Evolutionary conservation across 2,113 vertebrate genomes (phyloP), one percentile per base, ranked within the genome.

Genomic region (Vulpes ferrilata): DNA sequence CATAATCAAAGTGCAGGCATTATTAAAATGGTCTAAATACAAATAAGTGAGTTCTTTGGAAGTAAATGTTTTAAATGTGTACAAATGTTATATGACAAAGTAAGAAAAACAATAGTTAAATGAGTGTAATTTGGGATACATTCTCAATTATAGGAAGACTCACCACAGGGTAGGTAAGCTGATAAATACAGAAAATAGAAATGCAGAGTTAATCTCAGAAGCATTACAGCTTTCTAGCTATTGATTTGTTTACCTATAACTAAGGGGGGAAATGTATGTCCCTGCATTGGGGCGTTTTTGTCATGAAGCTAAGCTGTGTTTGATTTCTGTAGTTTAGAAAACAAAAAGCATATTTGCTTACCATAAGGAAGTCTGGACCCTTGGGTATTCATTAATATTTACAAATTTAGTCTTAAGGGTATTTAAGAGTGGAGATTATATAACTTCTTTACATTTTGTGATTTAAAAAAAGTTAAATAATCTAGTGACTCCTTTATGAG

Each of bases 1-100:
- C 2, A 78, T n/a, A 55, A 51, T 73, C 11, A 51, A 48, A 64
- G 3, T 11, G 6, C 88, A 32, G 11, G 12, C 60, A 38, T 80
- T 92, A 73, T 23, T 85, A 35, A 86, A 76, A 84, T 81, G 16
- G 79, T 80, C 12, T 69, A 81, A 93, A 38, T 93, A 43, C 88
- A 67, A 81, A 67, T 7, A 59, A 93, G 11, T 73, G 7, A 73
- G 20, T 69, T 80, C 6, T 53, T 83, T 64, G 64, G n/a, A 83
- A 83, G 22, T 67, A 78, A 65, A 13, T 78, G 51, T 55, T 81
- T 64, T 85, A 57, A 65, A 59, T 59, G 19, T 35, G 15, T 51
- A 12, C 23, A 80, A 35, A 38, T 23, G 30, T 78, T 55, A 51
- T 62, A 0, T 43, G 48, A 12, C 4, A 30, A 67, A 55, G 53